Percentiles rank a stretch among this genome's conserved stretches.
Conservation (phyloP, 23 tunicate genomes). For the Styela clava region DNA sequence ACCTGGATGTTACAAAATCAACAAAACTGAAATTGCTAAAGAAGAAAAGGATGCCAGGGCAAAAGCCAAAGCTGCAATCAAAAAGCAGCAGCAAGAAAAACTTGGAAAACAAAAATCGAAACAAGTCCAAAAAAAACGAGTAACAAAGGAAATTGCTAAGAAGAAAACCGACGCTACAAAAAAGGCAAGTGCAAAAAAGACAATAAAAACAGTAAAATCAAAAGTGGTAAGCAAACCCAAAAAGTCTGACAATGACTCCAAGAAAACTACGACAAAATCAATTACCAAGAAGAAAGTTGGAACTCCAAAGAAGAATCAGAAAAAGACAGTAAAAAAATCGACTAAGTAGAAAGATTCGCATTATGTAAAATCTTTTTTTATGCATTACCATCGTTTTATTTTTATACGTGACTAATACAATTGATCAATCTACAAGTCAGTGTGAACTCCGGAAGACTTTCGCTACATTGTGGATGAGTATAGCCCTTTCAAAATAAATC, state of each 20-base stretch:
- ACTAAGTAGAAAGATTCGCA: not conserved
- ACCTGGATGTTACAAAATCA: constrained; percentile 6
- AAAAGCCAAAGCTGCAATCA: not conserved
- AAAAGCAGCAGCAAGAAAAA: not conserved
- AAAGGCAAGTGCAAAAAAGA: not conserved
- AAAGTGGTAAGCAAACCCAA: not conserved
- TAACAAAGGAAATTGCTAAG: not conserved
- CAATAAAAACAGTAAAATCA: not conserved
- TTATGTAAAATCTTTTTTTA: too few species aligned
- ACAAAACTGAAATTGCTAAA: not conserved
- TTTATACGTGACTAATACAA: too few species aligned
- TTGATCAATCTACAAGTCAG: too few species aligned
- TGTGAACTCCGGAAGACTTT: too few species aligned
- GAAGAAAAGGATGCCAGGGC: not conserved
- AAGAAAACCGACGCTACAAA: too few species aligned
- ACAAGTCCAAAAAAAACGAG: too few species aligned
- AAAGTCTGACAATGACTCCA: not conserved
- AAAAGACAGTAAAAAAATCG: not conserved
- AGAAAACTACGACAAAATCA: too few species aligned
- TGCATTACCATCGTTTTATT: too few species aligned
- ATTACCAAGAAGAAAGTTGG: not conserved
- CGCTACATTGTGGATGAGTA: too few species aligned
- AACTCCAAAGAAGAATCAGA: not conserved
- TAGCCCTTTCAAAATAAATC: too few species aligned
- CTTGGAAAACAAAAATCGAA: too few species aligned